Base-by-base conservation (phyloP, 2,888 invertebrate species). In the Anthoptus insignis region DNA sequence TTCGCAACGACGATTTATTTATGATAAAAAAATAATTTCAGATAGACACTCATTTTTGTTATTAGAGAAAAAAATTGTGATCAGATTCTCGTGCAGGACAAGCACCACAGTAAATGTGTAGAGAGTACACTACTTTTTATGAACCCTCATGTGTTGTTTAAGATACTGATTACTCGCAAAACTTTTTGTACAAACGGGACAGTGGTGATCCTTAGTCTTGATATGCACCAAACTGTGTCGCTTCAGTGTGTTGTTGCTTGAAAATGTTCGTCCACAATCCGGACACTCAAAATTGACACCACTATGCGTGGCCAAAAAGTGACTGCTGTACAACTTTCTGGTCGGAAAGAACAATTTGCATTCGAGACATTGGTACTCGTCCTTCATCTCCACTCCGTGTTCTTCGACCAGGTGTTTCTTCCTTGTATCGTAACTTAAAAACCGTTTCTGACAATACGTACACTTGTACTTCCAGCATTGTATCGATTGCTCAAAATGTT, bases 101-200 rank as follows among this genome's bases (percentile, higher is more conserved):
- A n/a, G n/a, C n/a, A n/a, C n/a, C n/a, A n/a, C n/a, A n/a, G n/a
- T n/a, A n/a, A n/a, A n/a, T n/a, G n/a, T n/a, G n/a, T n/a, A n/a
- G n/a, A n/a, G n/a, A n/a, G n/a, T n/a, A n/a, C n/a, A 27, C 27
- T 27, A 27, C 7, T 16, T 39, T 16, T 58, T 75, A 91, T 7
- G 21, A 88, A 85, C 3, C 87, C 88, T 88, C 86, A 88, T 86
- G 61, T 92, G 91, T 59, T 89, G 87, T 0, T 71, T 73, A 49
- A 90, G 73, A 73, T 86, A 87, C 69, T 86, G 86, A 67, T 87
- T 87, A 5, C 86, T 78, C 0, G 89, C 78, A 68, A 89, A 91
- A 1, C 82, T 76, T 75, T 90, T 91, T 0, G 82, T 75, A 49
- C 82, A 82, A 24, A 78, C 74, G 0, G 67, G 45, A 59, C 82